Evolutionary conservation across 1,140 invertebrate genomes (phyloP).

Genomic region (Bombus impatiens): DNA sequence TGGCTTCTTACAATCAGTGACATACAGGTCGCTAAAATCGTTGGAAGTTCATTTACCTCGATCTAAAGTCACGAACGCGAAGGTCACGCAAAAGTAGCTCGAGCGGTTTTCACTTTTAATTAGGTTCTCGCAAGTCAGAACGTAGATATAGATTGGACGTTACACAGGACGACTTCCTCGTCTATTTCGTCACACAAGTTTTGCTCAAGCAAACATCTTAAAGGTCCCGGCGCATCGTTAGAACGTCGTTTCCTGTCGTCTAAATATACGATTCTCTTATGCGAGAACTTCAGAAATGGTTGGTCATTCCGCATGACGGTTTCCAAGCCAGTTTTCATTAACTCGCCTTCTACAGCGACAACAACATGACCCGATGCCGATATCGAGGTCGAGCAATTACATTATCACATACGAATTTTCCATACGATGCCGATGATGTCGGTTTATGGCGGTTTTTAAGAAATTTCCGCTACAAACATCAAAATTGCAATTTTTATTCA

Average conservation of each 20-base stretch:
- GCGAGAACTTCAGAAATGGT: slow-evolving; percentile 22
- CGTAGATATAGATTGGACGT: neutral
- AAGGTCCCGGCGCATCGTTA: slow-evolving; percentile 12
- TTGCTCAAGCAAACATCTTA: slow-evolving; percentile 18
- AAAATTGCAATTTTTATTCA: neutral
- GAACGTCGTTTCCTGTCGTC: slow-evolving; percentile 24
- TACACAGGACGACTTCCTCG: neutral
- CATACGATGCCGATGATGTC: neutral
- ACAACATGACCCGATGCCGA: slow-evolving; percentile 47
- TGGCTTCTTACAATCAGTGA: neutral
- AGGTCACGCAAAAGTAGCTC: neutral
- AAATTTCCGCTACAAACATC: neutral
- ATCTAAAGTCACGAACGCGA: neutral
- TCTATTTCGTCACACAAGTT: slow-evolving; percentile 24
- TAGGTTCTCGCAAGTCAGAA: neutral
- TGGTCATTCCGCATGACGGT: slow-evolving; percentile 31
- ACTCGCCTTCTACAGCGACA: slow-evolving; percentile 28
- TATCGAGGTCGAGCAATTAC: slow-evolving; percentile 57
- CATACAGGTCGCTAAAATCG: neutral
- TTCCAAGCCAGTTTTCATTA: slow-evolving; percentile 69
- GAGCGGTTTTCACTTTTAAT: slow-evolving; percentile 11
- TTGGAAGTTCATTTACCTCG: neutral
- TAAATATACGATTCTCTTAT: slow-evolving; percentile 55
- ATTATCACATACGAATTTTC: slow-evolving; percentile 63
- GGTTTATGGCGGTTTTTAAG: neutral